A percentile compares a stretch with the other conserved stretches of the same genome.
Conservation (phyloP, 2,113 vertebrate genomes). For the Hippocampus barbouri region DNA sequence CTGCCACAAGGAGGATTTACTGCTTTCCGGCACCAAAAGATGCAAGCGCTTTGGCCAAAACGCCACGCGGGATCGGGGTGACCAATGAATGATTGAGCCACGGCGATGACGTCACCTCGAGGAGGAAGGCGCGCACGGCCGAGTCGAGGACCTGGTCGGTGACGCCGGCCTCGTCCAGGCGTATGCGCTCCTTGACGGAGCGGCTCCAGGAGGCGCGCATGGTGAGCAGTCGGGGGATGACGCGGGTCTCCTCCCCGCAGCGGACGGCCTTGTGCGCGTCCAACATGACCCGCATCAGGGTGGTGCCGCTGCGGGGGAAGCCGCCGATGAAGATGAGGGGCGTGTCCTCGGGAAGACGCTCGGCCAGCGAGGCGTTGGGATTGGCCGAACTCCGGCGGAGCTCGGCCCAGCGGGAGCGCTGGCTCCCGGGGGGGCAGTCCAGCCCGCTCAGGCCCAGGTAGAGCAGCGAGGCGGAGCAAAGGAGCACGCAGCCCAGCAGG, state of each 20-base stretch:
- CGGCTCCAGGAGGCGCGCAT: conserved; percentile 91
- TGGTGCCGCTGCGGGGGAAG: conserved; percentile 89
- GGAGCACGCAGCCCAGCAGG: conserved; percentile 80
- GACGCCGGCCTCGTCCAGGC: conserved; percentile 88
- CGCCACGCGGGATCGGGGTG: too few species aligned
- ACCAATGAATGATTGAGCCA: too few species aligned
- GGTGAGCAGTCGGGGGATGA: conserved; percentile 86
- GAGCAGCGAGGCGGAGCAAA: conserved; percentile 85
- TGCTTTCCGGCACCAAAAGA: too few species aligned
- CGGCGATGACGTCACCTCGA: conserved; percentile 53
- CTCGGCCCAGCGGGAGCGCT: conserved; percentile 61
- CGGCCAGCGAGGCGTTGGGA: conserved; percentile 26
- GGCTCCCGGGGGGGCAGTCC: conserved; percentile 84
- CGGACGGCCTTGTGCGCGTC: conserved; percentile 85
- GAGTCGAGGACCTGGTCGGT: conserved; percentile 89
- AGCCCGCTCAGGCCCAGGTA: conserved; percentile 86
- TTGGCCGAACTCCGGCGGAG: conserved; percentile 59
- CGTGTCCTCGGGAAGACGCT: conserved; percentile 79
- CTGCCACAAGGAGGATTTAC: too few species aligned
- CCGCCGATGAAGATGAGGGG: conserved; percentile 92
- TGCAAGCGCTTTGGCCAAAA: too few species aligned
- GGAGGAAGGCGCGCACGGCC: conserved; percentile 83
- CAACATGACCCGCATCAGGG: conserved; percentile 90
- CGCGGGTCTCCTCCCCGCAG: conserved; percentile 88
- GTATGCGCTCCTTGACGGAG: conserved; percentile 87